Conservation (phyloP, 2,888 invertebrate species). For the Pachliopta kotzebuea region DNA sequence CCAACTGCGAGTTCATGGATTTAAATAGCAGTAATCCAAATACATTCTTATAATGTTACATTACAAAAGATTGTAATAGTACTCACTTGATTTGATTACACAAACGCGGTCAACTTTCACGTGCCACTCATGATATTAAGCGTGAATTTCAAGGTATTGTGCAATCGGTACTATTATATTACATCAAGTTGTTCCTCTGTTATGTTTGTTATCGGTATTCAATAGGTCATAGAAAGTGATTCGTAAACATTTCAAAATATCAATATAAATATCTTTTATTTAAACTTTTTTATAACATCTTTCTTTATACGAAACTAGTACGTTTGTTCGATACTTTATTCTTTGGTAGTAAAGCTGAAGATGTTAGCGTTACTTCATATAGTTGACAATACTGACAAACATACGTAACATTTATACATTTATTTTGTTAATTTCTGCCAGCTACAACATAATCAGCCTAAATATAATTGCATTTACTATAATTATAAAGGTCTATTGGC, state of each 20-base stretch:
- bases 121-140: slow-evolving; percentile 43
- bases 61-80: slow-evolving; percentile 48
- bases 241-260: not conserved
- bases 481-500: no score
- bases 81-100: slow-evolving; percentile 48
- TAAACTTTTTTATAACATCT: no score
- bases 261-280: not conserved
- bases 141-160: slow-evolving; percentile 63
- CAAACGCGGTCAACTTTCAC: slow-evolving; percentile 56
- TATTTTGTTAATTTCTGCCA: no score
- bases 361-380: no score
- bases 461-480: no score
- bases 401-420: no score
- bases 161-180: slow-evolving; percentile 42
- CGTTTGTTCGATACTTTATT: no score
- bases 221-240: not conserved
- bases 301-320: no score
- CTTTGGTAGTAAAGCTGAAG: no score
- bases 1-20: slow-evolving; percentile 9
- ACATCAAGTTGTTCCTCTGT: slow-evolving; percentile 4
- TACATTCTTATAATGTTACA: slow-evolving; percentile 30
- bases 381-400: no score
- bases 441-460: no score
- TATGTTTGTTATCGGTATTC: not conserved
- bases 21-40: slow-evolving; percentile 22